These are phyloP conservation scores for Gasterosteus aculeatus DNA, from an alignment of 2,113 vertebrate genomes.

Conservation along the genomic window DNA sequence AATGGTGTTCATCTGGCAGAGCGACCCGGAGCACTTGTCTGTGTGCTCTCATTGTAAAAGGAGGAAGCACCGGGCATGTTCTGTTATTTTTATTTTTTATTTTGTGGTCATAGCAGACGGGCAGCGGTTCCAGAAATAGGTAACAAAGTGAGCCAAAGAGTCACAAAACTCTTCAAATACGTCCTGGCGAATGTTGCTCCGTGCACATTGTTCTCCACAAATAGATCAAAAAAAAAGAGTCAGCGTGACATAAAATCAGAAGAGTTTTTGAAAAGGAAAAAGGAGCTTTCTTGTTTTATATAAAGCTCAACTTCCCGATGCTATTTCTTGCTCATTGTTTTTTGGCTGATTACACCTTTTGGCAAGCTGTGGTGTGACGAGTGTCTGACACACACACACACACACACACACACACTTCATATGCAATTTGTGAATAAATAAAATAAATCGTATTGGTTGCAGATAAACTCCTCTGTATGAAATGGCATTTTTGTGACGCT, in stretches of 20 bases:
- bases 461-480: not conserved
- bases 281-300: constrained; percentile 18
- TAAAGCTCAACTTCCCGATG: constrained; percentile 57
- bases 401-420: not conserved
- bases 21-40: constrained; percentile 61
- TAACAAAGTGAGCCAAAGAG: constrained; percentile 34
- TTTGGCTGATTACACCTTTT: constrained; percentile 49
- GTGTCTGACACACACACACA: constrained; percentile 1
- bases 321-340: constrained; percentile 62
- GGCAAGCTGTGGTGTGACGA: constrained; percentile 55
- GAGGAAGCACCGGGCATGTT: constrained; percentile 32
- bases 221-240: constrained; percentile 11
- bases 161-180: constrained; percentile 32
- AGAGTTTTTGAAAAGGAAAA: constrained; percentile 1
- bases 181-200: constrained; percentile 6
- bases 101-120: constrained; percentile 26
- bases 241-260: constrained; percentile 18
- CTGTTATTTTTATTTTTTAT: constrained; percentile 1
- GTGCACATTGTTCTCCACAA: constrained; percentile 15
- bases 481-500: not conserved
- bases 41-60: constrained; percentile 35
- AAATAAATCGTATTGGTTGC: not conserved
- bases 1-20: constrained; percentile 55
- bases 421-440: not conserved
- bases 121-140: constrained; percentile 42